A percentile compares a stretch with the other conserved stretches of the same genome.
Evolutionary conservation across 2,113 vertebrate genomes (phyloP).

Genomic region (Circaetus cinerascens): DNA sequence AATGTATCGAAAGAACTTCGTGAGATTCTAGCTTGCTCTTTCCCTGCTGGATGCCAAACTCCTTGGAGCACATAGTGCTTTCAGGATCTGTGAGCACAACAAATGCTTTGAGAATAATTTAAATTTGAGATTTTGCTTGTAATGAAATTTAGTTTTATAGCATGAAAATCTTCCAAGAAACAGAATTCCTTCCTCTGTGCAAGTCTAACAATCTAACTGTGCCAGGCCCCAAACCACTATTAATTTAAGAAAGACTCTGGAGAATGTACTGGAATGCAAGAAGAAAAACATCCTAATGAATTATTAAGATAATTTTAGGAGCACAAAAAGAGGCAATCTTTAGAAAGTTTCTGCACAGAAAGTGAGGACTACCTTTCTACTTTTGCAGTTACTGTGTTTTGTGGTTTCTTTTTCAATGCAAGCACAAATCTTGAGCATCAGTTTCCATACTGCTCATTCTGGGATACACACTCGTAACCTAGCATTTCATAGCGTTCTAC

Average conservation of each 20-base stretch:
- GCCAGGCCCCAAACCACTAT: neutral
- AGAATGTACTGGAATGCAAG: neutral
- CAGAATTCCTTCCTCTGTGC: neutral
- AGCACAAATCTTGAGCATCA: neutral
- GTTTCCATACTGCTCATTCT: neutral
- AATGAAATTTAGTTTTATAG: neutral
- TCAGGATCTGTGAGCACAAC: neutral
- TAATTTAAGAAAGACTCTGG: neutral
- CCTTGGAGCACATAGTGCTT: neutral
- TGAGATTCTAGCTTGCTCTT: neutral
- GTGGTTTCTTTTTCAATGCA: neutral
- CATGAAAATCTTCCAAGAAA: neutral
- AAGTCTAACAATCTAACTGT: neutral
- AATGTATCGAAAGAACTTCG: accelerated
- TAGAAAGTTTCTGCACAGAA: neutral
- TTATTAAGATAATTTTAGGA: neutral
- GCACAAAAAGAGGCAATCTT: neutral
- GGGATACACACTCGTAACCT: neutral
- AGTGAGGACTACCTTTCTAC: neutral
- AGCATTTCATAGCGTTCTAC: neutral
- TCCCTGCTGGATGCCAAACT: neutral
- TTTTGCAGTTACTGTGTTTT: neutral
- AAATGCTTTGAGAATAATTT: neutral
- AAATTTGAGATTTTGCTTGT: neutral
- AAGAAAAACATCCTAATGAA: neutral